These are phyloP conservation scores for Alexandromys oeconomus DNA, from an alignment of 2,797 vertebrate genomes.

Conservation along the genomic window DNA sequence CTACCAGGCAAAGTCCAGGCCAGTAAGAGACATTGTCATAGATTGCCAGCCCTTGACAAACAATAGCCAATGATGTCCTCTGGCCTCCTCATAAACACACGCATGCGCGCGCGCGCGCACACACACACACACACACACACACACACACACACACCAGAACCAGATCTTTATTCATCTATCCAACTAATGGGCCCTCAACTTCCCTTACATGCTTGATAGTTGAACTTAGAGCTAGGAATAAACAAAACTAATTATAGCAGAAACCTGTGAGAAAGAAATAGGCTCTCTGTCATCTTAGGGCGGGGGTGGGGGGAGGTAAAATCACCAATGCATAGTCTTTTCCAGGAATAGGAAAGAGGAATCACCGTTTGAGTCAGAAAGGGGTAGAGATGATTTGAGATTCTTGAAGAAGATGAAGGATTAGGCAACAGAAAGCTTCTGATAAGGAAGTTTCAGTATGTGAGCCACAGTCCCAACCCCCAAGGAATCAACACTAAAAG, in stretches of 20 bases:
- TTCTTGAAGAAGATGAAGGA: not conserved
- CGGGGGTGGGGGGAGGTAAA: too few species aligned
- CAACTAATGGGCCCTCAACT: not conserved
- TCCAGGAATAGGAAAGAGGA: not conserved
- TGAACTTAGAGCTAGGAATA: not conserved
- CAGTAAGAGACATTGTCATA: not conserved
- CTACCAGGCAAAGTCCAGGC: not conserved
- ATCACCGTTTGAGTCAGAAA: not conserved
- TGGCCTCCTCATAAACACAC: not conserved
- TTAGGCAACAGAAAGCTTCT: not conserved
- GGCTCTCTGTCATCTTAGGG: not conserved
- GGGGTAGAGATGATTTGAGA: not conserved
- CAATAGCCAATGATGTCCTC: not conserved
- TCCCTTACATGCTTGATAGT: not conserved
- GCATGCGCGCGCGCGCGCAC: not conserved
- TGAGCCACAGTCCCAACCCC: not conserved
- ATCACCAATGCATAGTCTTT: not conserved
- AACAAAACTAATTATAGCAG: not conserved
- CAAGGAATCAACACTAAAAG: not conserved
- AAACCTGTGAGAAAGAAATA: conserved; percentile 8
- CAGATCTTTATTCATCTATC: not conserved
- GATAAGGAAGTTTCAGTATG: not conserved
- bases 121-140: not conserved
- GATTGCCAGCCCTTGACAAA: not conserved
- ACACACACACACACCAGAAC: not conserved